These are phyloP conservation scores for Hanleya hanleyi DNA, from an alignment of 2,888 invertebrate species.

Conservation along the genomic window DNA sequence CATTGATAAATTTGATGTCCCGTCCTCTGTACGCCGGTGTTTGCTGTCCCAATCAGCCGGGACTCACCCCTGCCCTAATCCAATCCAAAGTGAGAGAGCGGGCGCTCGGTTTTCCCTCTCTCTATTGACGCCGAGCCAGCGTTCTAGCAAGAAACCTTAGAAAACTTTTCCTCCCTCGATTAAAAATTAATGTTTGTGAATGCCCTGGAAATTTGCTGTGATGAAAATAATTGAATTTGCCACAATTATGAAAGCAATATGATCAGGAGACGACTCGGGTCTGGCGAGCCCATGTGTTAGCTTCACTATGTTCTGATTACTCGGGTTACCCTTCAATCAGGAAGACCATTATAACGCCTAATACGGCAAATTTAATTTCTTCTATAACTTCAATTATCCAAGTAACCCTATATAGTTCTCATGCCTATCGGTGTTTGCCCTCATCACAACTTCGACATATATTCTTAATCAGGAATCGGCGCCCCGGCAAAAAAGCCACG, in stretches of 20 bases:
- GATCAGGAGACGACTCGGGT: not conserved
- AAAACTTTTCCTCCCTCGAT: constrained; percentile 1
- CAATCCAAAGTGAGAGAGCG: not conserved
- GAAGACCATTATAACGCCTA: not conserved
- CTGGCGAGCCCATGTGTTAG: not conserved
- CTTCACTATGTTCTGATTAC: not conserved
- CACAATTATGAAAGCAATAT: constrained; percentile 15
- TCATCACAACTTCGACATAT: too few relatives aligned
- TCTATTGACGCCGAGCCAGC: not conserved
- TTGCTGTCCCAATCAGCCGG: not conserved
- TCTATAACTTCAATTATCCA: constrained; percentile 7
- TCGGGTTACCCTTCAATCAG: not conserved
- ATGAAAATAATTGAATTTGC: constrained; percentile 2
- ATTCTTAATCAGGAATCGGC: too few relatives aligned
- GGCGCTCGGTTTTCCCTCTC: not conserved
- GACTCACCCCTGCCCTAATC: not conserved
- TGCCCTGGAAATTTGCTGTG: not conserved
- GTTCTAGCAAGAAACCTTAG: not conserved
- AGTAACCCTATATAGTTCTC: constrained; percentile 8
- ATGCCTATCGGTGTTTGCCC: not conserved
- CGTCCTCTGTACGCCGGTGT: not conserved
- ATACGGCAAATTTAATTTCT: constrained; percentile 5
- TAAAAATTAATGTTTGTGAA: constrained; percentile 16
- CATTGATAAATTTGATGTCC: constrained; percentile 11
- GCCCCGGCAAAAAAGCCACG: too few relatives aligned